Evolutionary conservation across 92 coral and sea anemone genomes (phyloP).

Genomic region (Blastomussa wellsi): DNA sequence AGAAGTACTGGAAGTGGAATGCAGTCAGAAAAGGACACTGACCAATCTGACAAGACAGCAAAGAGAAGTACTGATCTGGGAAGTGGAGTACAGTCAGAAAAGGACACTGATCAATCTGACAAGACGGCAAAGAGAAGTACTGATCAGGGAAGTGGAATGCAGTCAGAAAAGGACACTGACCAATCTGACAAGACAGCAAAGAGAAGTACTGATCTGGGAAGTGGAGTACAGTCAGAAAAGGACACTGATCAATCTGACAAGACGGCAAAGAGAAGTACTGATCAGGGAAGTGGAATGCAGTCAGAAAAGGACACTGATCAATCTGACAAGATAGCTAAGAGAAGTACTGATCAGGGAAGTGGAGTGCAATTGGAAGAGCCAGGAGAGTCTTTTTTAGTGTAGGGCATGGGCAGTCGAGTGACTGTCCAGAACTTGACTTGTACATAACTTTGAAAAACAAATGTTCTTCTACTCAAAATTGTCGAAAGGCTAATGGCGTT

Average conservation of each 20-base stretch:
- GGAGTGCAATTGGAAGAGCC: neutral
- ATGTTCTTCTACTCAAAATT: neutral
- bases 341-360: neutral
- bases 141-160: neutral
- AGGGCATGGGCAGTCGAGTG: constrained; percentile 40
- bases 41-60: too few relatives aligned
- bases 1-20: neutral
- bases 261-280: neutral
- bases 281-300: neutral
- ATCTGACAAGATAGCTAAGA: neutral
- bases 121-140: too few relatives aligned
- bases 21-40: neutral
- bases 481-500: constrained; percentile 35
- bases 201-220: neutral
- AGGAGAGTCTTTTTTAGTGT: constrained; percentile 23
- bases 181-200: too few relatives aligned
- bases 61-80: neutral
- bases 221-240: neutral
- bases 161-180: neutral
- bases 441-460: constrained; percentile 26
- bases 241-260: neutral
- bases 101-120: neutral
- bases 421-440: constrained; percentile 35
- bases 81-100: neutral
- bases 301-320: neutral